phyloP scores from a whole-genome alignment of 37 sponge, comb jelly and placozoan genomes.

The Spongilla lacustris region DNA sequence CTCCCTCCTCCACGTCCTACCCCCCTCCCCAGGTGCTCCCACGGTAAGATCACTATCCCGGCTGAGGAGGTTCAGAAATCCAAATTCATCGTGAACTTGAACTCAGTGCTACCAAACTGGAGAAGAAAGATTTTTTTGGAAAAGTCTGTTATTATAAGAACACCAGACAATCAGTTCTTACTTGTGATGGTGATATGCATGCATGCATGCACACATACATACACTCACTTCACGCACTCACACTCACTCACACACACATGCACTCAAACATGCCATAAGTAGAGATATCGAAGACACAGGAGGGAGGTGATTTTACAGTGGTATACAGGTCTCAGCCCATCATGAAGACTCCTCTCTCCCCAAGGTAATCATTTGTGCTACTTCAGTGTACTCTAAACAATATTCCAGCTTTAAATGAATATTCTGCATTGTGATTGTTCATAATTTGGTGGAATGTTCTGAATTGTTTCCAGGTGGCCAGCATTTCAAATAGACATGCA shows the following conservation, averaged over 20 bases:
- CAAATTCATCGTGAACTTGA: slow-evolving; percentile 74
- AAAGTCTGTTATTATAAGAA: slow-evolving; percentile 54
- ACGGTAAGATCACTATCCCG: slow-evolving; percentile 66
- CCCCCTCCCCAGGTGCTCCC: slow-evolving; percentile 33
- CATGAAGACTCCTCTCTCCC: slow-evolving; percentile 76
- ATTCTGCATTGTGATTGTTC: no score
- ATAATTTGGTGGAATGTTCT: no score
- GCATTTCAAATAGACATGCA: slow-evolving; percentile 56
- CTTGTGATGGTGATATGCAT: no score
- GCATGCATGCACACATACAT: background rate
- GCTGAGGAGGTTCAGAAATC: slow-evolving; percentile 84
- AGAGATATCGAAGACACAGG: slow-evolving; percentile 81
- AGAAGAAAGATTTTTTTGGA: slow-evolving; percentile 97
- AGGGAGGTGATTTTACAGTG: slow-evolving; percentile 73
- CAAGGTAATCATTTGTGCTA: slow-evolving; percentile 39
- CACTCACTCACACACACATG: background rate
- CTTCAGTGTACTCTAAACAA: no score
- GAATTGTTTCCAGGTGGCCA: slow-evolving; percentile 67
- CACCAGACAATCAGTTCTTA: no score
- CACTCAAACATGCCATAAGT: slow-evolving; percentile 89
- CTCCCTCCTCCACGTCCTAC: no score
- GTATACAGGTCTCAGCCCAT: slow-evolving; percentile 80
- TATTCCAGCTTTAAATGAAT: no score
- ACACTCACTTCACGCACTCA: background rate
- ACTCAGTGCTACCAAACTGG: slow-evolving; percentile 81